Conservation (phyloP, 2,113 vertebrate species). For the Tragelaphus buxtoni region DNA sequence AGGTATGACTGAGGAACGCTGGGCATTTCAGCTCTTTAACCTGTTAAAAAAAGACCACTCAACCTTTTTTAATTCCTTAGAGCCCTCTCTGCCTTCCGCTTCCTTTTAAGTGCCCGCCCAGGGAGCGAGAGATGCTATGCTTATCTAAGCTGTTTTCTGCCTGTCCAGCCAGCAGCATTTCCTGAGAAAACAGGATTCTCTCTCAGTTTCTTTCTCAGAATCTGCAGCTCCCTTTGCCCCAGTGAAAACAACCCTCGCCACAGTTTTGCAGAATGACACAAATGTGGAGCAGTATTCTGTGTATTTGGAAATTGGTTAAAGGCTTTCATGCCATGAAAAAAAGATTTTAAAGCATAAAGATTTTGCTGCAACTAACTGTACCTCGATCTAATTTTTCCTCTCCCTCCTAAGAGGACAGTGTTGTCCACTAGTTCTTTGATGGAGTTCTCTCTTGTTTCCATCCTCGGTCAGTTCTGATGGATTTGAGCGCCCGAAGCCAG, state of each 20-base stretch:
- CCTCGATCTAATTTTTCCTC: background rate
- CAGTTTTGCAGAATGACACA: background rate
- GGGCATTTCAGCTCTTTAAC: background rate
- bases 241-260: background rate
- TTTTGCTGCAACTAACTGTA: background rate
- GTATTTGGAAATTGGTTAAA: background rate
- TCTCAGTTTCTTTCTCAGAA: background rate
- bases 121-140: no score
- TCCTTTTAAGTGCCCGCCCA: background rate
- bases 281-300: background rate
- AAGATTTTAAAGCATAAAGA: background rate
- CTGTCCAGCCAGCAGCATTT: background rate
- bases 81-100: background rate
- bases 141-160: background rate
- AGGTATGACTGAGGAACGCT: accelerated
- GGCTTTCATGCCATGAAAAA: background rate
- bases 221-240: background rate
- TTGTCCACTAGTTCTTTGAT: background rate
- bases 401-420: background rate
- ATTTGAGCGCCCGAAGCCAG: accelerated
- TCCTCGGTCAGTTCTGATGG: background rate
- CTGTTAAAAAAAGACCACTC: background rate
- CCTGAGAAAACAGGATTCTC: background rate
- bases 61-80: background rate
- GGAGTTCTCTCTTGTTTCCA: background rate